Percentiles rank a stretch among this genome's conserved stretches.
Evolutionary conservation across 1,140 invertebrate genomes (phyloP).

Genomic region (Papilio glaucus): DNA sequence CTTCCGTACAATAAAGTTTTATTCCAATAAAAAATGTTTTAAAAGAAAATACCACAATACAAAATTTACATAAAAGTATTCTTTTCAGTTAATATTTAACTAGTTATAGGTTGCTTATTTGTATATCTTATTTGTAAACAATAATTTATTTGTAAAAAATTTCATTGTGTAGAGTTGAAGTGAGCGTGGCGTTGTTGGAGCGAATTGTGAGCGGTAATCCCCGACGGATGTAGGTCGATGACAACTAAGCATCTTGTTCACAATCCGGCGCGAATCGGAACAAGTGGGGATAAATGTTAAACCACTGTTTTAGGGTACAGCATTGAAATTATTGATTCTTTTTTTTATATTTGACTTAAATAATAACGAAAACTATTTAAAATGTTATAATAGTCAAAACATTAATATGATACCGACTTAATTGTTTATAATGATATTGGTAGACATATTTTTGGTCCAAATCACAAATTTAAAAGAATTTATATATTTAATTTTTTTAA

Average conservation of each 20-base stretch:
- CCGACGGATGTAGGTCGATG: constrained; percentile 28
- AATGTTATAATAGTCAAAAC: no score
- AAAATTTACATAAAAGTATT: no score
- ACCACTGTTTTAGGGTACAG: constrained; percentile 10
- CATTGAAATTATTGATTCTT: not conserved
- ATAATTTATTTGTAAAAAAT: not conserved
- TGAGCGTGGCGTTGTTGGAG: constrained; percentile 3
- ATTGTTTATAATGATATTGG: no score
- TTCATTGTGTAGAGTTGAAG: constrained; percentile 4
- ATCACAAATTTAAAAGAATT: no score
- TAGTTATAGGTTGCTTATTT: no score
- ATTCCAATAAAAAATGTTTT: no score
- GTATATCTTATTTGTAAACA: no score
- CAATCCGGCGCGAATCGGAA: constrained; percentile 13
- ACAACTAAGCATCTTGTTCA: constrained; percentile 16
- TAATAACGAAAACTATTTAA: not conserved
- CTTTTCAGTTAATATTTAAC: no score
- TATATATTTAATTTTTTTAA: no score
- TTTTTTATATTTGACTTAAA: not conserved
- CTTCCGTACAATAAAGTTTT: no score
- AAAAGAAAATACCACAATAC: no score
- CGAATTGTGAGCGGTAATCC: constrained; percentile 18
- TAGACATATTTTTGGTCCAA: no score
- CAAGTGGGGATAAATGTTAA: constrained; percentile 24
- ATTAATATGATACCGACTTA: not conserved